These are phyloP conservation scores for Eretmocerus hayati DNA, from an alignment of 2,888 invertebrate genomes.

Conservation along the genomic window DNA sequence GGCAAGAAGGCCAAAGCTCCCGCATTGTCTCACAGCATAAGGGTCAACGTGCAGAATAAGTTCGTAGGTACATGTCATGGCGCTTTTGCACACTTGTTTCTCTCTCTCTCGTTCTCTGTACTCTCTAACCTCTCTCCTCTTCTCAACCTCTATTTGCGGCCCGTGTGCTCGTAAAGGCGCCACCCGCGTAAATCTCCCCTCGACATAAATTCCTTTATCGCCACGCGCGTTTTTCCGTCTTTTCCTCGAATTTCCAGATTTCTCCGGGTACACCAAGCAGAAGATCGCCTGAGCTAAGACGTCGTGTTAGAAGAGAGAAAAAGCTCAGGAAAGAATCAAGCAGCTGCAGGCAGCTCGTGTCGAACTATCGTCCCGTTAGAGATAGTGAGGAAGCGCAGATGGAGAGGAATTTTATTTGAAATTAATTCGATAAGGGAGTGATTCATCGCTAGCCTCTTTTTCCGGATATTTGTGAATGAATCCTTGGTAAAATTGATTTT, in stretches of 20 bases:
- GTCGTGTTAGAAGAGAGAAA: too few species aligned
- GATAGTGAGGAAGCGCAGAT: conserved; percentile 9
- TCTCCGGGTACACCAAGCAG: too few species aligned
- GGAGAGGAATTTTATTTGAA: conserved; percentile 18
- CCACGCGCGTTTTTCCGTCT: conserved; percentile 26
- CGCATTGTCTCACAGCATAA: conserved; percentile 13
- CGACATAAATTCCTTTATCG: conserved; percentile 39
- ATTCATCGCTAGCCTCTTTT: neutral
- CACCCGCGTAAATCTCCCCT: conserved; percentile 35
- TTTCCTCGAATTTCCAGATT: conserved; percentile 22
- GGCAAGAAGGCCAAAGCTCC: conserved; percentile 6
- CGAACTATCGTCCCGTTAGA: conserved; percentile 4
- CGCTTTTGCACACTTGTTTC: too few species aligned
- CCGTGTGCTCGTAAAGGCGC: conserved; percentile 25
- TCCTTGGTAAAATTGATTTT: neutral
- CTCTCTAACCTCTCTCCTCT: too few species aligned
- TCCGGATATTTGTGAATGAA: neutral
- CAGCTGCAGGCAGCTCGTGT: neutral
- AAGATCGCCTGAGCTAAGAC: too few species aligned
- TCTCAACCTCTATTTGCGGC: too few species aligned
- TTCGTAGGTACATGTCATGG: too few species aligned
- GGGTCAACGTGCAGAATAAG: too few species aligned
- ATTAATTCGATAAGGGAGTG: conserved; percentile 19
- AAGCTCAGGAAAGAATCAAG: too few species aligned
- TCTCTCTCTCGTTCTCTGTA: neutral